phyloP scores from a whole-genome alignment of 1,140 invertebrate genomes.

The Eubasilissa regina region DNA sequence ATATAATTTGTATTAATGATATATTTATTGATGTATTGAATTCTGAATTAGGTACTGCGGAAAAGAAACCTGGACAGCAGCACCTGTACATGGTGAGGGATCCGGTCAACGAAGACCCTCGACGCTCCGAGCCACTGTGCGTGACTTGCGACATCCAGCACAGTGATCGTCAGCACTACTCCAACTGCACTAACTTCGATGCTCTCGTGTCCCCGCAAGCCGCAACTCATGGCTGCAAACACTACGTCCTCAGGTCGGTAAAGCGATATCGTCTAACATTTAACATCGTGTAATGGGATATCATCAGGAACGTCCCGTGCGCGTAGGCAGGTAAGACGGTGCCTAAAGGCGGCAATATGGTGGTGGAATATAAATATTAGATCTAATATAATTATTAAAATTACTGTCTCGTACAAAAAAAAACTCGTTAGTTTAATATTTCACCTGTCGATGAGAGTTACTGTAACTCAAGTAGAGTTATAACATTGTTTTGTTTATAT shows the following conservation, averaged over 20 bases:
- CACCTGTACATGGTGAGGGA: slow-evolving; percentile 88
- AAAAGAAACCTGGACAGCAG: slow-evolving; percentile 85
- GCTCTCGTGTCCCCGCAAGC: slow-evolving; percentile 77
- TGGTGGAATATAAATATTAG: too few species aligned
- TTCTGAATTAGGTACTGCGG: slow-evolving; percentile 75
- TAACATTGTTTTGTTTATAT: too few species aligned
- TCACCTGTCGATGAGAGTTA: too few species aligned
- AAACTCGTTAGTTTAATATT: too few species aligned
- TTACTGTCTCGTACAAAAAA: too few species aligned
- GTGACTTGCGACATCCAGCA: slow-evolving; percentile 81
- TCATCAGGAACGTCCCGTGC: too few species aligned
- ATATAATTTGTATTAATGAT: too few species aligned
- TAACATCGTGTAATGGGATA: too few species aligned
- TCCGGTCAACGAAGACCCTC: slow-evolving; percentile 79
- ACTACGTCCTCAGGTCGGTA: slow-evolving; percentile 80
- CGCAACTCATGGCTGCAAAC: slow-evolving; percentile 73
- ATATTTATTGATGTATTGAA: neutral
- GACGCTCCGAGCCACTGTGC: slow-evolving; percentile 82
- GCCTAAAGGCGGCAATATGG: too few species aligned
- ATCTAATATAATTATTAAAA: too few species aligned
- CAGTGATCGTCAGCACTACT: slow-evolving; percentile 81
- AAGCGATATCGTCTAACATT: neutral
- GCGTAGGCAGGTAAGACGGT: too few species aligned
- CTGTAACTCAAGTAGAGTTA: too few species aligned
- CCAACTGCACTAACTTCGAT: slow-evolving; percentile 86